Evolutionary conservation across 2,888 invertebrate species (phyloP).

Genomic region (Hanleya hanleyi): DNA sequence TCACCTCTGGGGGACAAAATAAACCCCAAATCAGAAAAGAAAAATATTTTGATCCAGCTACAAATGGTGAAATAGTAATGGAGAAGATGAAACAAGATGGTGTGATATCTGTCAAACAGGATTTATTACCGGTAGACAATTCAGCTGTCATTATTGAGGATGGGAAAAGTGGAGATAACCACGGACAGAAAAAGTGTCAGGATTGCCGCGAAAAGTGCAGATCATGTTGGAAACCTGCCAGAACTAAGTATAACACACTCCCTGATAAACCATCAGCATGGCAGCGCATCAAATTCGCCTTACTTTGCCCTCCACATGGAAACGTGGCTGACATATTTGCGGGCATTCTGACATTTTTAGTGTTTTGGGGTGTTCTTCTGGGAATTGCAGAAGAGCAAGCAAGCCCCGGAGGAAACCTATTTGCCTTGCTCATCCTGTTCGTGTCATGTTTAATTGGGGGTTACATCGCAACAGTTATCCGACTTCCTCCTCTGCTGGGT

Average conservation of each 20-base stretch:
- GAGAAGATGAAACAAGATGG: background rate
- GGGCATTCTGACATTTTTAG: constrained; percentile 44
- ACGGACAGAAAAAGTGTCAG: no score
- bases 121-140: no score
- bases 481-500: constrained; percentile 66
- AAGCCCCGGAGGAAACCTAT: constrained; percentile 66
- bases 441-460: constrained; percentile 62
- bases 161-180: no score
- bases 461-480: constrained; percentile 53
- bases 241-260: constrained; percentile 48
- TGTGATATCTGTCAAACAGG: background rate
- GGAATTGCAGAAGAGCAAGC: constrained; percentile 55
- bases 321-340: constrained; percentile 73
- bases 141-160: no score
- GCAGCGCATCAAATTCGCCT: constrained; percentile 49
- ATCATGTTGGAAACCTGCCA: constrained; percentile 42
- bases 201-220: no score
- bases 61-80: no score
- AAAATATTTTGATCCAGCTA: no score
- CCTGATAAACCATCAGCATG: constrained; percentile 41
- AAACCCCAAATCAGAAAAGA: no score
- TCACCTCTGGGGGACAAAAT: no score
- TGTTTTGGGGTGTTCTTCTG: constrained; percentile 55
- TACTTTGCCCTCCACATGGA: constrained; percentile 70
- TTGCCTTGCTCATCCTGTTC: constrained; percentile 64